Evolutionary conservation across 2,888 invertebrate species (phyloP).

Genomic region (Stomorhina lunata): DNA sequence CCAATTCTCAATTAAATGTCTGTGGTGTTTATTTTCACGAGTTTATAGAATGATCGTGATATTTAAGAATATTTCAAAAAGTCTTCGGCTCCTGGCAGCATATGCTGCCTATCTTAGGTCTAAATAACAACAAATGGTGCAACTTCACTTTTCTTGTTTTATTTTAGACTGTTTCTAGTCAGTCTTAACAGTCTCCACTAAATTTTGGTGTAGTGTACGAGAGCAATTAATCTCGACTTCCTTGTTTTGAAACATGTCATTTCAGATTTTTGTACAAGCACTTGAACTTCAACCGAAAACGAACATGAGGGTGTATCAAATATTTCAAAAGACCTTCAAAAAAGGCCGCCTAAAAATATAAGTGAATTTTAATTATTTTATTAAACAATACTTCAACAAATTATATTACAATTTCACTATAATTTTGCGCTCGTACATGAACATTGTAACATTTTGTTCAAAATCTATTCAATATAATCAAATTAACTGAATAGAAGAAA

Average conservation of each 20-base stretch:
- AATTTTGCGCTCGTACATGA: slow-evolving; percentile 27
- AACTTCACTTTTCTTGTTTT: no score
- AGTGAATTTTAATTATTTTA: slow-evolving; percentile 59
- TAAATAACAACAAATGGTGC: no score
- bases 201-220: no score
- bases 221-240: no score
- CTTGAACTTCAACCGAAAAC: background rate
- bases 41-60: no score
- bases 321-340: slow-evolving; percentile 49
- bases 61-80: no score
- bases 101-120: no score
- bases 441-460: slow-evolving; percentile 14
- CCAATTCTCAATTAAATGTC: no score
- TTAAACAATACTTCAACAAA: slow-evolving; percentile 48
- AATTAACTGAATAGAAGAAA: slow-evolving; percentile 38
- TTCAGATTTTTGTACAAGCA: slow-evolving; percentile 1
- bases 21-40: no score
- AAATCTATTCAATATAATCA: slow-evolving; percentile 31
- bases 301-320: slow-evolving; percentile 61
- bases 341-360: slow-evolving; percentile 51
- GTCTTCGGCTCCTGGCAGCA: no score
- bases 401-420: slow-evolving; percentile 47
- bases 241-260: slow-evolving; percentile 2
- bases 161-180: no score
- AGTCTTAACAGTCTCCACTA: no score